A percentile compares a stretch with the other conserved stretches of the same genome.
Evolutionary conservation across 2,113 vertebrate genomes (phyloP).

Genomic region (Sisor rabdophorus): DNA sequence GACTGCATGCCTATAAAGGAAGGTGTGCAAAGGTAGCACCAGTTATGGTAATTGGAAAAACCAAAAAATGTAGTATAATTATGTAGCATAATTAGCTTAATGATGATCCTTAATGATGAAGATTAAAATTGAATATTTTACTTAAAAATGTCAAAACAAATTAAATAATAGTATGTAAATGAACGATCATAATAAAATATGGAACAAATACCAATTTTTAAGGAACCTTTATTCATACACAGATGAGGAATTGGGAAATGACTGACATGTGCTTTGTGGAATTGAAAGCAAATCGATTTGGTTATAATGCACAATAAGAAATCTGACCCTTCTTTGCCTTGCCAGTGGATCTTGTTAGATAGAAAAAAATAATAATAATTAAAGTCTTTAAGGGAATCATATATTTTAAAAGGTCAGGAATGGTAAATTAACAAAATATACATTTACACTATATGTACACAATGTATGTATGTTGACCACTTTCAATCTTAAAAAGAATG

Average conservation of each 20-base stretch:
- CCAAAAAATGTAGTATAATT: too few relatives aligned
- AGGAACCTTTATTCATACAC: slow-evolving; percentile 48
- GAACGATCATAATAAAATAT: too few relatives aligned
- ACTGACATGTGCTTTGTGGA: slow-evolving; percentile 37
- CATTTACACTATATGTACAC: background rate
- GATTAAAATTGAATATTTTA: too few relatives aligned
- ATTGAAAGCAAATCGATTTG: slow-evolving; percentile 48
- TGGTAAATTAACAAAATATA: background rate
- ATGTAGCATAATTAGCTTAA: too few relatives aligned
- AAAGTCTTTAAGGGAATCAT: background rate
- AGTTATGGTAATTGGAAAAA: too few relatives aligned
- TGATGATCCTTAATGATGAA: too few relatives aligned
- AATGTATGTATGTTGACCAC: background rate
- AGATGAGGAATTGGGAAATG: slow-evolving; percentile 48
- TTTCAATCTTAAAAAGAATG: background rate
- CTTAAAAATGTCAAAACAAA: too few relatives aligned
- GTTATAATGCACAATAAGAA: slow-evolving; percentile 46
- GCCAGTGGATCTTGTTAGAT: slow-evolving; percentile 42
- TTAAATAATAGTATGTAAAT: too few relatives aligned
- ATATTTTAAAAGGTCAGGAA: background rate
- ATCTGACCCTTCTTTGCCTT: slow-evolving; percentile 43
- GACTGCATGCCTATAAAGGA: too few relatives aligned
- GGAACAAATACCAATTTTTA: too few relatives aligned
- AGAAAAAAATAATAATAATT: slow-evolving; percentile 9
- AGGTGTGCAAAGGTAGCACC: too few relatives aligned